phyloP scores from a whole-genome alignment of 2,888 invertebrate genomes.

The Latrodectus elegans region DNA sequence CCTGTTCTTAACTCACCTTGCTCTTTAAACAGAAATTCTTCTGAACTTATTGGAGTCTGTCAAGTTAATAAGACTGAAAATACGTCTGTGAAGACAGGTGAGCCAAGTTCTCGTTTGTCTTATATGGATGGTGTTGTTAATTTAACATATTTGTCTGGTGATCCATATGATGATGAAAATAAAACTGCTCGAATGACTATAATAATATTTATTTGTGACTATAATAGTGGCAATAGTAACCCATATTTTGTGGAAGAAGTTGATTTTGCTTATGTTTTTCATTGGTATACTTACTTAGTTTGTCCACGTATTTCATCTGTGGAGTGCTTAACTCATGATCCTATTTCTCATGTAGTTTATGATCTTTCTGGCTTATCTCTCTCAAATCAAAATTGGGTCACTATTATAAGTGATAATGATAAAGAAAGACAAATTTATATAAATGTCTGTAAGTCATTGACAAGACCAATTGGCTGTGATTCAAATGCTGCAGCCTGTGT shows the following conservation, averaged over 20 bases:
- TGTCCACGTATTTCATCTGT: constrained; percentile 38
- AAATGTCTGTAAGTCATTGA: constrained; percentile 53
- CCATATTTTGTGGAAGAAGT: constrained; percentile 73
- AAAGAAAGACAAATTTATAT: constrained; percentile 53
- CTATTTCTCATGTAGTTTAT: constrained; percentile 44
- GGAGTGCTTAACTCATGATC: constrained; percentile 59
- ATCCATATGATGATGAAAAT: constrained; percentile 72
- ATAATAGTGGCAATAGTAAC: constrained; percentile 72
- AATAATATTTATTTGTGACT: constrained; percentile 74
- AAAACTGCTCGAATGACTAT: constrained; percentile 72
- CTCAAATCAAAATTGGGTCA: constrained; percentile 35
- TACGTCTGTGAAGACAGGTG: constrained; percentile 71
- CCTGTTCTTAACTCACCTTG: constrained; percentile 50
- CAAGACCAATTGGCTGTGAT: constrained; percentile 34
- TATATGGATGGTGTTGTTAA: constrained; percentile 75
- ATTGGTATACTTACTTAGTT: constrained; percentile 69
- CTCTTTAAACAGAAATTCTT: constrained; percentile 26
- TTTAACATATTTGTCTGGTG: constrained; percentile 73
- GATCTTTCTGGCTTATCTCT: constrained; percentile 53
- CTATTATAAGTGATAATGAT: constrained; percentile 29
- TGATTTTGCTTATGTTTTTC: constrained; percentile 71
- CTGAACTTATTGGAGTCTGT: constrained; percentile 72
- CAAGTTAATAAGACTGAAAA: constrained; percentile 71
- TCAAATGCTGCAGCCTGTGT: constrained; percentile 60
- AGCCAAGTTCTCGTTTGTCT: constrained; percentile 71